Evolutionary conservation across 2,797 vertebrate genomes (phyloP), one percentile per base, ranked within the genome.

Genomic region (Scolopax bukidnonensis): DNA sequence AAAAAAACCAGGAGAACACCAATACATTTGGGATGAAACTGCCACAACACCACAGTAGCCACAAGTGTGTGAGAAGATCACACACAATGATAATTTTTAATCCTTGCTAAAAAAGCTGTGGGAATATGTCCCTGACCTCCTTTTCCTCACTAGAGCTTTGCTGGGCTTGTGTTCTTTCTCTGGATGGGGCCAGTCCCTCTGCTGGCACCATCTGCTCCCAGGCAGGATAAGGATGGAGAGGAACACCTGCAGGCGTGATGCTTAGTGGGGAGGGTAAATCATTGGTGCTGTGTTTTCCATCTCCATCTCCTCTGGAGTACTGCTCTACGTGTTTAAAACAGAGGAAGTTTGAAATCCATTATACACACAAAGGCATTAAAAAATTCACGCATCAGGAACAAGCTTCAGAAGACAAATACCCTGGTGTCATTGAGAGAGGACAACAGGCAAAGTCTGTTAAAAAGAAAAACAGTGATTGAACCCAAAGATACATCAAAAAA

Each of bases 21-120:
- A 74, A 11, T 6, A n/a, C 12, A 6, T 21, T 54, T 57, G 27
- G 7, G 7, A 56, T 54, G 16, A 78, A 78, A 48, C 25, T 53
- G 59, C 21, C 5, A 3, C 23, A 60, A 56, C 40, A 67, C 12
- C 8, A 41, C 1, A 51, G 32, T 17, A 88, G 9, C 6, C 32
- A 33, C 33, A 61, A 78, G 38, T 11, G 11, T 17, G 41, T 43
- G 45, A 80, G n/a, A 81, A 51, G 25, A 6, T 9, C 4, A 79
- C 12, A 41, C 3, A 69, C 3, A 78, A 0, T 0, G 1, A 53
- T 24, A 1, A 7, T 10, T 7, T 89, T 65, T 87, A 5, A 19
- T 69, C 5, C 11, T 59, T 32, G 30, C 5, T 89, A 64, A 43
- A 47, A 81, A 56, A 5, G 8, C 12, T 68, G 15, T 19, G 24